Conservation (phyloP, 2,888 invertebrate species). For the Tinea trinotella region DNA sequence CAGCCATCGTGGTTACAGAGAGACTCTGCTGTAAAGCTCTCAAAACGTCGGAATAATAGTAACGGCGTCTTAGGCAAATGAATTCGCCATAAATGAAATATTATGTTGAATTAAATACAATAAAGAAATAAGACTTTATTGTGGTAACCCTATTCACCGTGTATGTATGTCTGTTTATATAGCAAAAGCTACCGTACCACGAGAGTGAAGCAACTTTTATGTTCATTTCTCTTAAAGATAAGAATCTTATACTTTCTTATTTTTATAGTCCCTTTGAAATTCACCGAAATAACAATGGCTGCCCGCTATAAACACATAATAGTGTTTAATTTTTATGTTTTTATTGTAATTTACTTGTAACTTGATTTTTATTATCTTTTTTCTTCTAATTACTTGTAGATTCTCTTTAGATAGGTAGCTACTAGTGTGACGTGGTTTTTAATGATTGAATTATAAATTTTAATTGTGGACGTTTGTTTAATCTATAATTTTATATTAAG, state of each 20-base stretch:
- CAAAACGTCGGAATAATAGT: too few species aligned
- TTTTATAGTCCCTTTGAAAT: constrained; percentile 11
- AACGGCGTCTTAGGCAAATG: too few species aligned
- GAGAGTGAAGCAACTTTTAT: background rate
- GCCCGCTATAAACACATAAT: constrained; percentile 6
- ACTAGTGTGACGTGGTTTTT: too few species aligned
- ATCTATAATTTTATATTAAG: too few species aligned
- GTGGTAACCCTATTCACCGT: background rate
- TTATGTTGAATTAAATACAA: too few species aligned
- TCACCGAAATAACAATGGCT: background rate
- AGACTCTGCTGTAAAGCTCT: too few species aligned
- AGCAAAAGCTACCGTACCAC: constrained; percentile 8
- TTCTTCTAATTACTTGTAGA: background rate
- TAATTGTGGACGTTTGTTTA: too few species aligned
- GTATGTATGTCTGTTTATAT: background rate
- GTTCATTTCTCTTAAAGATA: background rate
- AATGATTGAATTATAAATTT: too few species aligned
- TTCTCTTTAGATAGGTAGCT: too few species aligned
- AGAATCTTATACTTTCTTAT: constrained; percentile 1
- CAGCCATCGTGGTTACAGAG: too few species aligned
- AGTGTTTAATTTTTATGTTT: background rate
- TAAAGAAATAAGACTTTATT: too few species aligned
- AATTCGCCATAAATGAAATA: too few species aligned
- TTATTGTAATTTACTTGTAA: background rate
- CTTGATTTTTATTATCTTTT: background rate